These are phyloP conservation scores for Danionella dracula DNA, from an alignment of 2,797 vertebrate genomes.

Conservation along the genomic window DNA sequence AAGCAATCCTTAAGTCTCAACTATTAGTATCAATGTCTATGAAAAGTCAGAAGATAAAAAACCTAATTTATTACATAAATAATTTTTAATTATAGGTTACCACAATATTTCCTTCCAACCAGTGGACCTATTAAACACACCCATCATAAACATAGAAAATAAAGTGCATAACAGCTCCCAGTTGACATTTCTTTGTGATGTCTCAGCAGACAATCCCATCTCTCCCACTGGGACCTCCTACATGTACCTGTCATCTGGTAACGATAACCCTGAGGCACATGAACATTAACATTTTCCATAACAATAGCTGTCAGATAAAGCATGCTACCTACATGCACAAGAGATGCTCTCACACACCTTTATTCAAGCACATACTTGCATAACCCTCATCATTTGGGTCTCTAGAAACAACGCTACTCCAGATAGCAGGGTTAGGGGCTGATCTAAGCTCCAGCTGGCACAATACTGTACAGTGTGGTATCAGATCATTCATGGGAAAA, in stretches of 20 bases:
- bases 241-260: slow-evolving; percentile 32
- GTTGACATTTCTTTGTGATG: not conserved
- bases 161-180: not conserved
- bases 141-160: not conserved
- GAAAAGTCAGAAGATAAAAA: too few species aligned
- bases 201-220: not conserved
- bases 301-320: slow-evolving; percentile 17
- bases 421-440: not conserved
- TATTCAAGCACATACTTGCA: slow-evolving; percentile 25
- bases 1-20: too few species aligned
- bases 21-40: too few species aligned
- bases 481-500: not conserved
- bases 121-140: too few species aligned
- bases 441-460: slow-evolving; percentile 30
- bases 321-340: slow-evolving; percentile 7
- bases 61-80: too few species aligned
- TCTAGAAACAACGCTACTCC: slow-evolving; percentile 10
- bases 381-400: not conserved
- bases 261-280: not conserved
- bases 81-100: too few species aligned
- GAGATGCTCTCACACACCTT: slow-evolving; percentile 6
- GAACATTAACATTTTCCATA: slow-evolving; percentile 11
- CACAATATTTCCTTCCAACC: too few species aligned
- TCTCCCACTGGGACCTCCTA: not conserved
- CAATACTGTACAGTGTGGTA: slow-evolving; percentile 6